Evolutionary conservation across 2,113 vertebrate species (phyloP), one percentile per base, ranked within the genome.

Genomic region (Calyptomena viridis): DNA sequence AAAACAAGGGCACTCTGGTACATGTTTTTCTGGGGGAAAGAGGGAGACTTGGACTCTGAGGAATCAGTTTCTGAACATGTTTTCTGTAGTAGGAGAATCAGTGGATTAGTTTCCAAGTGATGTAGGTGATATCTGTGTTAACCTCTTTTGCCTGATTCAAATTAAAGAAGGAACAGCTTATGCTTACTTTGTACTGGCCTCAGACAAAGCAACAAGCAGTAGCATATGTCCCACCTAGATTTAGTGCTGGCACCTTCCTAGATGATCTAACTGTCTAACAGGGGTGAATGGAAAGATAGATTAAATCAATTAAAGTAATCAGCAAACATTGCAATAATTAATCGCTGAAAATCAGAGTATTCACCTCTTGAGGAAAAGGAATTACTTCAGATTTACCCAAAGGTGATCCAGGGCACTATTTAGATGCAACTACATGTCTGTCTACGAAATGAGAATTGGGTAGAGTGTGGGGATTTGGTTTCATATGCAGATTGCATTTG

Each of bases 401-500:
- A 95, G 78, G 62, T 89, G 71, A 95, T 73, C 33, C 37, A 16
- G 2, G 21, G 27, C 50, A 46, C 66, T 64, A n/a, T 89, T 94
- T 79, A 42, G 66, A 89, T 92, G 53, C 52, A 76, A 79, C 33
- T 56, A 44, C 0, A 0, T 49, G 30, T 74, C 27, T 78, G 8
- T 84, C 49, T 76, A 3, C 69, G 63, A 88, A 88, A 94, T 59
- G 59, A 92, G 66, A 79, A 82, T 35, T 59, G 67, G 12, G 18
- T 67, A 46, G 74, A 64, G 64, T 13, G 19, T n/a, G 37, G 60
- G 87, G 72, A 85, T 90, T 96, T 93, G 30, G 31, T 93, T 90
- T 93, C 68, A 78, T 18, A 68, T 75, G 60, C 64, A 90, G 78
- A 91, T 71, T 93, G 83, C 52, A 78, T 91, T 96, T 90, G 81